A percentile compares a stretch with the other conserved stretches of the same genome.
Conservation (phyloP, 53 echinoderm and acorn worm genomes). For the Echinarachnius parma region DNA sequence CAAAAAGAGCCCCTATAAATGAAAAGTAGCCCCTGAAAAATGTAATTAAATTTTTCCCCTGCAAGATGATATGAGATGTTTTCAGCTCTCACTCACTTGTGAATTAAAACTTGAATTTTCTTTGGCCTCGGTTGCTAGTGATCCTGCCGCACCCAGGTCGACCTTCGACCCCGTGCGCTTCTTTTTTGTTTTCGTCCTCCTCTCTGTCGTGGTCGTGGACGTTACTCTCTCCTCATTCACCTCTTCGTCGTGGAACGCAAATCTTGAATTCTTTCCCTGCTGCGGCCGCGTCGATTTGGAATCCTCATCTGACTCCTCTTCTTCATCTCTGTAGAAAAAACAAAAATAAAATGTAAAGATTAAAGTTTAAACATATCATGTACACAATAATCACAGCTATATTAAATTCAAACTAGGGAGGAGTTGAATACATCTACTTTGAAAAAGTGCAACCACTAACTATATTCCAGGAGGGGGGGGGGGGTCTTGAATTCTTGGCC, state of each 20-base stretch:
- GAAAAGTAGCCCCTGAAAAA: too few relatives aligned
- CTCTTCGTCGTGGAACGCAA: constrained; percentile 77
- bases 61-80: too few relatives aligned
- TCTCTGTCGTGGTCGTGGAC: constrained; percentile 71
- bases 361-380: too few relatives aligned
- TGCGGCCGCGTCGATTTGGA: not conserved
- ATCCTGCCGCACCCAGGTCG: constrained; percentile 81
- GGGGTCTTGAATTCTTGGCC: too few relatives aligned
- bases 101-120: constrained; percentile 35
- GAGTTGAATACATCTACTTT: too few relatives aligned
- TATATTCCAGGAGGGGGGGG: too few relatives aligned
- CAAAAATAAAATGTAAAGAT: too few relatives aligned
- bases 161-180: constrained; percentile 64
- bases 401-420: too few relatives aligned
- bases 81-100: constrained; percentile 24
- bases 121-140: constrained; percentile 59
- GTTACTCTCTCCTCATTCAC: constrained; percentile 75
- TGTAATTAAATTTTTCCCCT: too few relatives aligned
- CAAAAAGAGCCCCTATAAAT: too few relatives aligned
- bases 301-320: constrained; percentile 44
- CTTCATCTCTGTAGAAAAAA: constrained; percentile 28
- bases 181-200: constrained; percentile 59
- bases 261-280: constrained; percentile 22
- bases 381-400: too few relatives aligned
- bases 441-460: too few relatives aligned